phyloP scores from a whole-genome alignment of 2,113 vertebrate species.

The Paralichthys olivaceus region DNA sequence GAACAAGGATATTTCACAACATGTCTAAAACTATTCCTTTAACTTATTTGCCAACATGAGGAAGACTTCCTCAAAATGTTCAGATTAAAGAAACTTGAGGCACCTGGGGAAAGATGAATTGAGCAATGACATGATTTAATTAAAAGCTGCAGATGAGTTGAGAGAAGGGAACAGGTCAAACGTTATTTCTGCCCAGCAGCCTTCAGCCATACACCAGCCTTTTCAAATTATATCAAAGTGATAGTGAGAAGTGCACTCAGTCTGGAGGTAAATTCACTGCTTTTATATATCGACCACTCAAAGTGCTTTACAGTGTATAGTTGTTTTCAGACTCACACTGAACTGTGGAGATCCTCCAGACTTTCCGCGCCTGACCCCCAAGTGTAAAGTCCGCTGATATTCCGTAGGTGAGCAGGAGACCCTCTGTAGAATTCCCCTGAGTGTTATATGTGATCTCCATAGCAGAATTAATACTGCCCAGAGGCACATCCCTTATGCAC shows the following conservation, averaged over 20 bases:
- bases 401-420: no score
- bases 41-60: neutral
- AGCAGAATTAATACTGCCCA: no score
- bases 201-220: no score
- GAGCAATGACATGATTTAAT: neutral
- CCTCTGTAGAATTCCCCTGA: no score
- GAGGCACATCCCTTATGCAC: no score
- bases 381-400: no score
- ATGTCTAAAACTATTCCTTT: neutral
- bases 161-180: neutral
- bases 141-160: neutral
- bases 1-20: neutral
- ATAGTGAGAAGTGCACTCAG: neutral
- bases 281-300: neutral
- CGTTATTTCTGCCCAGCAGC: neutral
- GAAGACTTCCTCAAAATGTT: neutral
- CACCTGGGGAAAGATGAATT: no score
- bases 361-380: no score
- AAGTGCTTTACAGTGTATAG: neutral
- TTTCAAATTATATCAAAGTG: neutral
- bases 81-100: no score
- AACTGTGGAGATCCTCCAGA: no score
- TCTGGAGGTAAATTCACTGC: slow-evolving; percentile 2
- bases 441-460: no score
- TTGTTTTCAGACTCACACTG: neutral